Conservation (phyloP, 2,797 vertebrate species). For the Tragopan temminckii region DNA sequence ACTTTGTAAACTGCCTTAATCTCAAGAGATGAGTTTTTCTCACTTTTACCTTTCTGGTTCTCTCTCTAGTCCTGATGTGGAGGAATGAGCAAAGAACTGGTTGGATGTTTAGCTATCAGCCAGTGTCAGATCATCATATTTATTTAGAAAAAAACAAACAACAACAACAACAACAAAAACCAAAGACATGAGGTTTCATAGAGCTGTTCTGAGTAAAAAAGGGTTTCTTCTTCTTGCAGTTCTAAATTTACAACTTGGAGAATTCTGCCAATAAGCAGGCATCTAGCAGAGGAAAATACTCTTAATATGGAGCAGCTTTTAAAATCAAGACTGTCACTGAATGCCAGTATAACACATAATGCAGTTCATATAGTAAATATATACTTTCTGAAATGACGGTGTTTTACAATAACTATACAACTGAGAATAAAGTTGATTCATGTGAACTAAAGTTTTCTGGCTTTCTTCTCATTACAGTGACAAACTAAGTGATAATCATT, state of each 20-base stretch:
- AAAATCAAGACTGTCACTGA: background rate
- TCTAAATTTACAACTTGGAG: background rate
- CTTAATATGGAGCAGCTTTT: background rate
- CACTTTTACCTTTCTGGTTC: background rate
- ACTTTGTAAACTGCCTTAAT: background rate
- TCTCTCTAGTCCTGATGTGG: fast-evolving
- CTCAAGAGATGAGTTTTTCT: background rate
- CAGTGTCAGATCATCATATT: background rate
- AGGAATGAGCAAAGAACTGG: fast-evolving
- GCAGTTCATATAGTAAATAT: fast-evolving
- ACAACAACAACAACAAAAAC: background rate
- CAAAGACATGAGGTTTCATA: background rate
- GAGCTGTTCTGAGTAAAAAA: background rate
- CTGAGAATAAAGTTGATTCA: background rate
- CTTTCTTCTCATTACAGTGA: background rate
- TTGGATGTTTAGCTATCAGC: background rate
- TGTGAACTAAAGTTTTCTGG: background rate
- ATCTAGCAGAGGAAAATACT: background rate
- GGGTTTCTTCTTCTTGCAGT: background rate
- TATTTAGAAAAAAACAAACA: background rate
- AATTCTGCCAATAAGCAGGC: background rate
- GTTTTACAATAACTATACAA: background rate
- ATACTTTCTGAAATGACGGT: background rate
- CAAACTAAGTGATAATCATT: background rate
- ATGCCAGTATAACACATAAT: background rate